Conservation (phyloP, 2,113 vertebrate genomes). For the Rhea americana region DNA sequence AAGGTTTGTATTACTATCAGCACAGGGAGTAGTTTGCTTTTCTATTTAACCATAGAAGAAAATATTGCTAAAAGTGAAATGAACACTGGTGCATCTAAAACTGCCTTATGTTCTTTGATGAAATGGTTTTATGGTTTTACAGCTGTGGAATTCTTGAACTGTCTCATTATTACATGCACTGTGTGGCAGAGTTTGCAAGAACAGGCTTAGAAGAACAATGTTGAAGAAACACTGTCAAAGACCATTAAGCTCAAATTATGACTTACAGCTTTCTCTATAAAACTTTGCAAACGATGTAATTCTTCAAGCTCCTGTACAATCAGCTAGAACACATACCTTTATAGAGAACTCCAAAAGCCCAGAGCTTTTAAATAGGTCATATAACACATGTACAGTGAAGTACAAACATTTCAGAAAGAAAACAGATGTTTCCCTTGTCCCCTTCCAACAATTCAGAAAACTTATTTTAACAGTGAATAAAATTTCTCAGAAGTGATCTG, state of each 20-base stretch:
- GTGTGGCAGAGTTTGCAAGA: background rate
- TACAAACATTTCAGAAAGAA: background rate
- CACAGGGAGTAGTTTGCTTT: background rate
- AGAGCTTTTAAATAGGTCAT: background rate
- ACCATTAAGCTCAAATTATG: background rate
- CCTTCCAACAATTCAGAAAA: background rate
- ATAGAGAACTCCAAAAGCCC: background rate
- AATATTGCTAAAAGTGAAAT: background rate
- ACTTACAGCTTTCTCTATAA: background rate
- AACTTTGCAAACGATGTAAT: background rate
- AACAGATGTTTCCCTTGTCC: background rate
- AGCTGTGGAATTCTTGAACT: background rate
- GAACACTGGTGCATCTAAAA: background rate
- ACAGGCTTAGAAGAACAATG: background rate
- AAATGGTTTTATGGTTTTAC: background rate
- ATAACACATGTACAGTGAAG: background rate
- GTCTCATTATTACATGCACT: background rate
- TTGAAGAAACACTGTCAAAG: background rate
- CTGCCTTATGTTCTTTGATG: background rate
- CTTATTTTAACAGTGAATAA: background rate
- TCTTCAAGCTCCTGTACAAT: background rate
- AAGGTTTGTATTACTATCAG: background rate
- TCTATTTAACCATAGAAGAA: background rate
- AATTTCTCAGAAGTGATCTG: background rate
- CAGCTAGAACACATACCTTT: background rate